Evolutionary conservation across 2,888 invertebrate species (phyloP).

Genomic region (Nephrocerus scutellatus): DNA sequence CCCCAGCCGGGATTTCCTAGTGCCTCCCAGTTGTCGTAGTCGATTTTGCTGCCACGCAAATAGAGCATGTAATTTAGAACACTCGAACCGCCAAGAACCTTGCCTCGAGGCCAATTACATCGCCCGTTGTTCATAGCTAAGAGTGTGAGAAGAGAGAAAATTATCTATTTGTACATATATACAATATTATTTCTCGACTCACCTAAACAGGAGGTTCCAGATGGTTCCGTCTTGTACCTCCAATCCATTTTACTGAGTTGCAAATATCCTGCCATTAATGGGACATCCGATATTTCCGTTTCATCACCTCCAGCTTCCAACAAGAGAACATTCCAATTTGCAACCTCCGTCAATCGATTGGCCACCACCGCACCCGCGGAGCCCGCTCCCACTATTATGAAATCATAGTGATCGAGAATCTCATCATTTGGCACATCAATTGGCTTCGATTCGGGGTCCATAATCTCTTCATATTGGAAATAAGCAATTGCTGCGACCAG

Average conservation of each 20-base stretch:
- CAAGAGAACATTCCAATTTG: conserved; percentile 71
- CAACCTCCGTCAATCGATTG: conserved; percentile 71
- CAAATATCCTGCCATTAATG: conserved; percentile 77
- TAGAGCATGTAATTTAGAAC: conserved; percentile 91
- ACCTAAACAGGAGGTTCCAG: conserved; percentile 76
- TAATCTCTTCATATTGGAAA: conserved; percentile 78
- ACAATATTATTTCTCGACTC: conserved; percentile 26
- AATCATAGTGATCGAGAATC: conserved; percentile 65
- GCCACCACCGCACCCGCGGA: conserved; percentile 86
- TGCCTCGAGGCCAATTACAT: conserved; percentile 89
- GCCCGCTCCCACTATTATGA: conserved; percentile 78
- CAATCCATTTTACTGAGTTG: conserved; percentile 83
- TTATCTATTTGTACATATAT: background rate
- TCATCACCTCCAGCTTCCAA: conserved; percentile 86
- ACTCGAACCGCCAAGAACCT: conserved; percentile 83
- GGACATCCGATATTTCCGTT: conserved; percentile 84
- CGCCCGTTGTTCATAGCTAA: conserved; percentile 75
- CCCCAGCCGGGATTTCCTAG: conserved; percentile 86
- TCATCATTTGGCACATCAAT: conserved; percentile 62
- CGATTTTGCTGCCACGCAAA: conserved; percentile 77
- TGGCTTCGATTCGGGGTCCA: conserved; percentile 74
- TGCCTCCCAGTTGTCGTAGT: conserved; percentile 85
- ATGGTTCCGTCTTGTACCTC: conserved; percentile 89
- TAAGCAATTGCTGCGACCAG: conserved; percentile 78
- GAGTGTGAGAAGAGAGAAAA: conserved; percentile 3